phyloP scores from a whole-genome alignment of 2,888 invertebrate species.

The Mystacides longicornis region DNA sequence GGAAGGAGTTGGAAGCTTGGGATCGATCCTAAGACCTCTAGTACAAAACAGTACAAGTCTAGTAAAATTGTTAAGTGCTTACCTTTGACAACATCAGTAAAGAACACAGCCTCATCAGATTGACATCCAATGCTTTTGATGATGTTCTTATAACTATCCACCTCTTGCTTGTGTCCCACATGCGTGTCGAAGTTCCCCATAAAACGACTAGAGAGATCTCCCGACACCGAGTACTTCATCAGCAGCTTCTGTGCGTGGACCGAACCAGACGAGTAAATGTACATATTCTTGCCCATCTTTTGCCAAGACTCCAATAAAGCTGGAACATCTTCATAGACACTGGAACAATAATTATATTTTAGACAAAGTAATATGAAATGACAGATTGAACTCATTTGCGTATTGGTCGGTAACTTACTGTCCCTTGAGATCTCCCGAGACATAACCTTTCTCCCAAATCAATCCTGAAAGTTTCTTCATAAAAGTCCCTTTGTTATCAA shows the following conservation, averaged over 20 bases:
- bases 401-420: too few species aligned
- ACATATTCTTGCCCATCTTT: conserved; percentile 59
- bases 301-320: conserved; percentile 67
- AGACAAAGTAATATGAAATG: not conserved
- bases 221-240: conserved; percentile 67
- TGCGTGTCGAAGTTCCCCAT: conserved; percentile 82
- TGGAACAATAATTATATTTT: conserved; percentile 32
- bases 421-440: conserved; percentile 67
- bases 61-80: too few species aligned
- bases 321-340: conserved; percentile 82
- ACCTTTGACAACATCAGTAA: conserved; percentile 83
- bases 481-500: conserved; percentile 69
- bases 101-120: conserved; percentile 67
- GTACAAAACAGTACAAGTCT: too few species aligned
- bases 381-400: too few species aligned
- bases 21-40: too few species aligned
- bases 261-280: conserved; percentile 89
- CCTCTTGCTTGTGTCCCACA: conserved; percentile 73
- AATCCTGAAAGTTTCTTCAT: conserved; percentile 87
- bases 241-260: conserved; percentile 84
- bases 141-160: conserved; percentile 72
- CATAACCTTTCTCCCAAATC: conserved; percentile 82
- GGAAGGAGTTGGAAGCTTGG: too few species aligned
- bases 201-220: conserved; percentile 67
- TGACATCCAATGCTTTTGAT: conserved; percentile 55